A percentile compares a stretch with the other conserved stretches of the same genome.
Evolutionary conservation across 2,113 vertebrate species (phyloP).

Genomic region (Nicator chloris): DNA sequence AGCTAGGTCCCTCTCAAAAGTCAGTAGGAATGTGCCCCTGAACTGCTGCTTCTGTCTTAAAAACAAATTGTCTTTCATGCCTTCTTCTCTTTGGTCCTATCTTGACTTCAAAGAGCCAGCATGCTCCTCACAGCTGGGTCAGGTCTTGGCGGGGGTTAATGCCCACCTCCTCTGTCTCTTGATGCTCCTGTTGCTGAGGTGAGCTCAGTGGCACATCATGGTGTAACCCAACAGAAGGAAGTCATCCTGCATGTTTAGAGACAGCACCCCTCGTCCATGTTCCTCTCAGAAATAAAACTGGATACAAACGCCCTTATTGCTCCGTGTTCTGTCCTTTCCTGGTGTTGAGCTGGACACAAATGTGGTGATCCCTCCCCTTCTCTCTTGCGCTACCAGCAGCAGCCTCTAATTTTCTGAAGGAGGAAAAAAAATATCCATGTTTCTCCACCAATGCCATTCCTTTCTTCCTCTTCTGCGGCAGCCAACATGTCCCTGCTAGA

Average conservation of each 20-base stretch:
- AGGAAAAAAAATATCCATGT: neutral
- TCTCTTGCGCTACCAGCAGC: neutral
- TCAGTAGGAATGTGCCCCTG: neutral
- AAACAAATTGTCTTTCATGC: neutral
- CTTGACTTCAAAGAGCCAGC: neutral
- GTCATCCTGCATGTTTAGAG: neutral
- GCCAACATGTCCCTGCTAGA: neutral
- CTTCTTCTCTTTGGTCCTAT: neutral
- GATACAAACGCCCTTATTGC: neutral
- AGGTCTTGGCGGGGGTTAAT: neutral
- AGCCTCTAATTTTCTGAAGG: neutral
- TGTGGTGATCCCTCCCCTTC: neutral
- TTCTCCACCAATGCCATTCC: neutral
- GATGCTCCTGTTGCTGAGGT: rapidly evolving
- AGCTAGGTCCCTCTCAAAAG: neutral
- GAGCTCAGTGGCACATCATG: neutral
- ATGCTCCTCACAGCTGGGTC: rapidly evolving
- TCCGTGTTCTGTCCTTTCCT: neutral
- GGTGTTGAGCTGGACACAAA: neutral
- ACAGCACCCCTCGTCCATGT: neutral
- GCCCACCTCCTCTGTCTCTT: neutral
- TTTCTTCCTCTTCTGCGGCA: neutral
- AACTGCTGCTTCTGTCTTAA: neutral
- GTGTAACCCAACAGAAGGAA: neutral
- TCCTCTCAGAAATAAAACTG: neutral